These are phyloP conservation scores for Drosophila prostipennis DNA, from an alignment of 2,888 invertebrate genomes.

Conservation along the genomic window DNA sequence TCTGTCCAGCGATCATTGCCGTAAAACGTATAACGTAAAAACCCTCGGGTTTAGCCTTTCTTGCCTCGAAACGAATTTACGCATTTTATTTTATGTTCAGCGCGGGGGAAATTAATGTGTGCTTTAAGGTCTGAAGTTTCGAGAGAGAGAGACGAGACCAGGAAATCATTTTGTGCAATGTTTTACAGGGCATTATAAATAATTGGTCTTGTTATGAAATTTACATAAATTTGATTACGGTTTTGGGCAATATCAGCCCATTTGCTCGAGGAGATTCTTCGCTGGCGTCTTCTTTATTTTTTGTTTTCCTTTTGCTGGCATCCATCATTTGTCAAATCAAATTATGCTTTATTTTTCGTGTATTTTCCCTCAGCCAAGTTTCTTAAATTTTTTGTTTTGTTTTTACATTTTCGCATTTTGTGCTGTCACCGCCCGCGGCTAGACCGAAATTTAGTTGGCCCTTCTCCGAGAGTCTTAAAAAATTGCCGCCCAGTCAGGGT, in stretches of 20 bases:
- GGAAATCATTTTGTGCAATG: conserved; percentile 49
- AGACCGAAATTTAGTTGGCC: conserved; percentile 20
- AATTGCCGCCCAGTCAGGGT: conserved; percentile 25
- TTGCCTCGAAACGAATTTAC: conserved; percentile 34
- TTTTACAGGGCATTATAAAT: conserved; percentile 49
- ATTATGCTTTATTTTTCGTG: conserved; percentile 34
- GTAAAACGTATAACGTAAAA: conserved; percentile 11
- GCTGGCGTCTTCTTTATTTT: conserved; percentile 19
- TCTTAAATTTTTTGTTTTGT: neutral
- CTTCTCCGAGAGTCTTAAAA: conserved; percentile 32
- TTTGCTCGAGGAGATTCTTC: conserved; percentile 16
- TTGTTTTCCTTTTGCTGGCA: conserved; percentile 23
- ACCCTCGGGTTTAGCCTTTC: conserved; percentile 16
- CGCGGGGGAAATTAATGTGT: conserved; percentile 35
- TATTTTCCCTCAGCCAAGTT: conserved; percentile 14
- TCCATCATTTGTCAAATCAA: conserved; percentile 51
- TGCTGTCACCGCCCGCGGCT: conserved; percentile 44
- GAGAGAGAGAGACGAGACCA: neutral
- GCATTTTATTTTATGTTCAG: conserved; percentile 26
- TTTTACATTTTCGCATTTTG: conserved; percentile 35
- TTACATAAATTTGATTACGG: conserved; percentile 50
- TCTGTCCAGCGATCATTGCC: conserved; percentile 15
- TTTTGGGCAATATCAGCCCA: conserved; percentile 1
- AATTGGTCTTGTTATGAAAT: conserved; percentile 55
- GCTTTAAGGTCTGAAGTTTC: conserved; percentile 14